Percentiles rank a stretch among this genome's conserved stretches.
phyloP scores from a whole-genome alignment of 2,797 vertebrate species.

The Siniperca obscura region DNA sequence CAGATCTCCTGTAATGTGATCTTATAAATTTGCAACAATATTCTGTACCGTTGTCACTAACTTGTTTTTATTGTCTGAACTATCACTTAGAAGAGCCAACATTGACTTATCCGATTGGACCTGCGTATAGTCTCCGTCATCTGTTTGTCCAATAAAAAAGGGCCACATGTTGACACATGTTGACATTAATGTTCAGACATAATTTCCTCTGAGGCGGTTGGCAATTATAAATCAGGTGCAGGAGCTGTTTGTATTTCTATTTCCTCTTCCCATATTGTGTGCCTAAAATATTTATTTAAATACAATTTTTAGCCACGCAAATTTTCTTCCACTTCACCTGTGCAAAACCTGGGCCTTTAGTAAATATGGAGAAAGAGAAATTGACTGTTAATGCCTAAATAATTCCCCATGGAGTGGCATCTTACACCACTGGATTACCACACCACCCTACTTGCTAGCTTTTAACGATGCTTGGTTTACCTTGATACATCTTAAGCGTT shows the following conservation, averaged over 20 bases:
- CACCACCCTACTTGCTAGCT: neutral
- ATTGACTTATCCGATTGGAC: neutral
- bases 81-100: neutral
- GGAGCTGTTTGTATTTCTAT: neutral
- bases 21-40: neutral
- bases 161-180: neutral
- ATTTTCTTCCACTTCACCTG: neutral
- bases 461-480: conserved; percentile 31
- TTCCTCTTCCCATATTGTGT: neutral
- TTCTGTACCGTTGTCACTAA: neutral
- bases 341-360: neutral
- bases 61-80: neutral
- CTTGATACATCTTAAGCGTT: conserved; percentile 26
- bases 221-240: neutral
- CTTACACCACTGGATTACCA: neutral
- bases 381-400: neutral
- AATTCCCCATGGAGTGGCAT: neutral
- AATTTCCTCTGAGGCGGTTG: neutral
- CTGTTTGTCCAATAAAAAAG: neutral
- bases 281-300: no score
- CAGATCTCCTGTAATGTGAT: neutral
- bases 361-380: conserved; percentile 21
- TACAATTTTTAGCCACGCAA: neutral
- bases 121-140: neutral
- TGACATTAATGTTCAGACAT: no score